These are phyloP conservation scores for Neocrepidodera transversa DNA, from an alignment of 2,888 invertebrate genomes.

Conservation along the genomic window DNA sequence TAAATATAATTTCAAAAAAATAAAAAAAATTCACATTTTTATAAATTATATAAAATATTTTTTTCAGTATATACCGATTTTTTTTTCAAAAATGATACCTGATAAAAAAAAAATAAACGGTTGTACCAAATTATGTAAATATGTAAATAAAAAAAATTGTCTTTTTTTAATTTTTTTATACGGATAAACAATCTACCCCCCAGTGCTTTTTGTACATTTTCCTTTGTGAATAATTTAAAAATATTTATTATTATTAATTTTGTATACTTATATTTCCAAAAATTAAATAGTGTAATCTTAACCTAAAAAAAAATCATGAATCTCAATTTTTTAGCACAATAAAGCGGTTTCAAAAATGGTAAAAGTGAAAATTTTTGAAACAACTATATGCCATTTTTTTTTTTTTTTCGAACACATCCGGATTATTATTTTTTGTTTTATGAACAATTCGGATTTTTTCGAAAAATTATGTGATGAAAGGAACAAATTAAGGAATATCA, in stretches of 20 bases:
- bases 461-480: conserved; percentile 48
- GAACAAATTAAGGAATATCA: conserved; percentile 47
- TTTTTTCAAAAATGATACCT: conserved; percentile 45
- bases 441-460: conserved; percentile 47
- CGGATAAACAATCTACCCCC: conserved; percentile 31
- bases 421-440: conserved; percentile 42
- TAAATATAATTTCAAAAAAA: too few species aligned
- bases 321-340: conserved; percentile 27
- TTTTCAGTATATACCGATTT: background rate
- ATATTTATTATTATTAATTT: conserved; percentile 41
- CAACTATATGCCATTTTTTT: conserved; percentile 42
- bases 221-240: conserved; percentile 32
- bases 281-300: conserved; percentile 16
- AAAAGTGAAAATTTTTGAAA: conserved; percentile 11
- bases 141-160: conserved; percentile 40
- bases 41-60: background rate
- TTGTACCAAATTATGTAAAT: conserved; percentile 53
- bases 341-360: conserved; percentile 9
- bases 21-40: too few species aligned
- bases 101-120: conserved; percentile 47
- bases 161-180: conserved; percentile 40
- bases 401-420: conserved; percentile 45
- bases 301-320: conserved; percentile 20
- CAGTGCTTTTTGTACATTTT: conserved; percentile 41
- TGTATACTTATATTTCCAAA: conserved; percentile 14